Percentiles rank a stretch among this genome's conserved stretches.
Conservation (phyloP, 2,113 vertebrate species). For the Hydrolagus affinis region DNA sequence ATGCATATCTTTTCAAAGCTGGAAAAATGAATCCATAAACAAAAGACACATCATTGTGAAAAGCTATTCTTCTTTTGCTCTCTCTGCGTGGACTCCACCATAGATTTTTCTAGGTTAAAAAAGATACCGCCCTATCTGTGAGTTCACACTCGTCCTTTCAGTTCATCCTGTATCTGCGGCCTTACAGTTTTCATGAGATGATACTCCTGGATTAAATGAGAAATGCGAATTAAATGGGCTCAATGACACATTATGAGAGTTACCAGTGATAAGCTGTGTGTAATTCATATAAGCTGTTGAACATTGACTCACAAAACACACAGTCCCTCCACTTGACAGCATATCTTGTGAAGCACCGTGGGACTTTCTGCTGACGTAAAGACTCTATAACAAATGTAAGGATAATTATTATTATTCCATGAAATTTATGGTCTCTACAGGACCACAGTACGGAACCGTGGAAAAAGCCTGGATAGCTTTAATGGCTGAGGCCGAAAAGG, state of each 20-base stretch:
- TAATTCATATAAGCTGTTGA: background rate
- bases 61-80: background rate
- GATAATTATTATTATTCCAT: too few relatives aligned
- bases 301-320: background rate
- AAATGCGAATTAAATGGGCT: background rate
- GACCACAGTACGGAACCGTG: constrained; percentile 88
- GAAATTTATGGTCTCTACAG: constrained; percentile 51
- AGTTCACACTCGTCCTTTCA: background rate
- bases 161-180: background rate
- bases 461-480: constrained; percentile 84
- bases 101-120: too few relatives aligned
- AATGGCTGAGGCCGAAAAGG: constrained; percentile 88
- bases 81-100: background rate
- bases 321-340: too few relatives aligned
- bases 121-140: background rate
- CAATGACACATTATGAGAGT: background rate
- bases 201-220: background rate
- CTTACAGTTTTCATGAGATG: background rate
- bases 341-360: too few relatives aligned
- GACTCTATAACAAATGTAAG: too few relatives aligned
- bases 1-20: too few relatives aligned
- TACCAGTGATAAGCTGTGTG: background rate
- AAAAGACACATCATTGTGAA: background rate
- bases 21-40: too few relatives aligned
- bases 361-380: too few relatives aligned